These are phyloP conservation scores for Neoseiulus cucumeris DNA, from an alignment of 1,140 invertebrate species.

Conservation along the genomic window DNA sequence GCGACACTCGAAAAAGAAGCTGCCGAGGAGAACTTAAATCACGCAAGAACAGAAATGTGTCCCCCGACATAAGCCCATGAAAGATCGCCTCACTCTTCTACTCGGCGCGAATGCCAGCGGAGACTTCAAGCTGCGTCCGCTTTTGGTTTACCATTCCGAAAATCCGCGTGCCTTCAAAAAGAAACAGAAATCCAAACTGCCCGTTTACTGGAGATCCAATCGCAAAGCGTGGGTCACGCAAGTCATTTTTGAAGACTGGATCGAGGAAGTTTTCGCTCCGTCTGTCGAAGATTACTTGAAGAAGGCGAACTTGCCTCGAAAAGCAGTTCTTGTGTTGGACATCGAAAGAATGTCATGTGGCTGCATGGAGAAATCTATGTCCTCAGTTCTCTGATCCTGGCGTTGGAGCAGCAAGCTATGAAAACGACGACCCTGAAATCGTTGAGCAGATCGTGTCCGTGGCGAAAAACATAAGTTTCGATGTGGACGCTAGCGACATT, in stretches of 20 bases:
- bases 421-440: not conserved
- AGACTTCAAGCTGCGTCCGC: slow-evolving; percentile 12
- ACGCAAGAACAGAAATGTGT: too few relatives aligned
- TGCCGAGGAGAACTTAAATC: too few relatives aligned
- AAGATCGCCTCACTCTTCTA: slow-evolving; percentile 12
- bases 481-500: slow-evolving; percentile 10
- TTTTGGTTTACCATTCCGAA: slow-evolving; percentile 14
- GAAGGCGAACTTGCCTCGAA: slow-evolving; percentile 18
- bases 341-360: slow-evolving; percentile 13
- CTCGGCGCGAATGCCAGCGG: slow-evolving; percentile 13
- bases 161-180: slow-evolving; percentile 25
- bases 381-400: not conserved
- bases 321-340: slow-evolving; percentile 20
- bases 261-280: slow-evolving; percentile 17
- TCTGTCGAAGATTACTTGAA: slow-evolving; percentile 15
- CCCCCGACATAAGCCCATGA: too few relatives aligned
- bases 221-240: slow-evolving; percentile 27
- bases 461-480: slow-evolving; percentile 9
- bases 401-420: too few relatives aligned
- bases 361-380: slow-evolving; percentile 15
- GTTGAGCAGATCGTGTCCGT: slow-evolving; percentile 11
- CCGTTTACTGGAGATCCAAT: slow-evolving; percentile 27
- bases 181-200: slow-evolving; percentile 23
- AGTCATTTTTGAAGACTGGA: slow-evolving; percentile 26
- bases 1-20: too few relatives aligned